phyloP scores from a whole-genome alignment of 2,888 invertebrate genomes.

The Minunthozetes semirufus region DNA sequence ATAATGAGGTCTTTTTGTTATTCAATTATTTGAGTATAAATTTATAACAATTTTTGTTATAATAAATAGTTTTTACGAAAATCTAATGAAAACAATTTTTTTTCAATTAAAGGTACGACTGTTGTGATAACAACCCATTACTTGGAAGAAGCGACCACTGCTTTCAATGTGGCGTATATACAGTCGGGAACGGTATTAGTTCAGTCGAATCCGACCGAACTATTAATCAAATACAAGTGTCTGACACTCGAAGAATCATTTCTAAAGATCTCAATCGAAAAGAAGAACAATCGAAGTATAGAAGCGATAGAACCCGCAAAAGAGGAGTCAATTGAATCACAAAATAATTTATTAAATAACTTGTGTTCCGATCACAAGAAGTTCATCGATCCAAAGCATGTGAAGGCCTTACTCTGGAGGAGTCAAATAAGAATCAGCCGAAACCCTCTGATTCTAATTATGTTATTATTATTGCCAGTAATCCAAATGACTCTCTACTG shows the following conservation, averaged over 20 bases:
- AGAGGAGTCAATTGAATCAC: background rate
- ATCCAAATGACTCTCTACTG: conserved; percentile 26
- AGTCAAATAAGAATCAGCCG: conserved; percentile 46
- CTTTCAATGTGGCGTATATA: conserved; percentile 67
- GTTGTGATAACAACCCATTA: conserved; percentile 36
- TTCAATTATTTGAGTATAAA: too few relatives aligned
- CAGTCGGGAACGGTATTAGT: conserved; percentile 80
- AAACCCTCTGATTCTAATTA: conserved; percentile 44
- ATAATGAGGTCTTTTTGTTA: too few relatives aligned
- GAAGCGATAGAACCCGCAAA: background rate
- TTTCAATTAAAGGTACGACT: conserved; percentile 5
- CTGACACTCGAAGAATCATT: conserved; percentile 78
- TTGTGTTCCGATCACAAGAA: background rate
- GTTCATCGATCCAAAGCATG: background rate
- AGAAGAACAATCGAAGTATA: conserved; percentile 15
- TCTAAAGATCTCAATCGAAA: conserved; percentile 60
- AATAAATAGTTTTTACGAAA: too few relatives aligned
- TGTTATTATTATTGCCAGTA: conserved; percentile 21
- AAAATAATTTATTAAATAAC: background rate
- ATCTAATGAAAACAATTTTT: too few relatives aligned
- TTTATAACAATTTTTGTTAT: too few relatives aligned
- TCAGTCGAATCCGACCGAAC: conserved; percentile 71
- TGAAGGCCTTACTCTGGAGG: conserved; percentile 45
- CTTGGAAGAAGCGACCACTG: conserved; percentile 31
- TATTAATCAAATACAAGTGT: conserved; percentile 52